Evolutionary conservation across 2,113 vertebrate species (phyloP), one percentile per base, ranked within the genome.

Genomic region (Pitta sordida): DNA sequence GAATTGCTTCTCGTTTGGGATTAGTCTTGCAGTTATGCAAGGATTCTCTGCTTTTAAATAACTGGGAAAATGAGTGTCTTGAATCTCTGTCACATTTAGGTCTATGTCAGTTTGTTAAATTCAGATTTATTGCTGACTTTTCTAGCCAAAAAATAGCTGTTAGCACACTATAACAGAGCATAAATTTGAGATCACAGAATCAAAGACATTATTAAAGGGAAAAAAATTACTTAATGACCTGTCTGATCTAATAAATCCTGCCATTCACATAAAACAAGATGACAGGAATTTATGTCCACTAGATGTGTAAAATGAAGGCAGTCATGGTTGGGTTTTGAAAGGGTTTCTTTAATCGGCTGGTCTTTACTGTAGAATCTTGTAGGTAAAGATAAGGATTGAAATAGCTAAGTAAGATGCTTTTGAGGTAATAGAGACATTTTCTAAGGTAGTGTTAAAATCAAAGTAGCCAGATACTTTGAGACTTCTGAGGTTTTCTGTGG

Each of bases 61-160:
- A 91, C 79, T 86, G 75, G 17, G 44, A 95, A 92, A 97, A 96
- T 62, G 23, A 83, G 63, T 78, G 73, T 78, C 80, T 91, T 89
- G 75, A 92, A 90, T 86, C 67, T 89, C 92, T 94, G 91, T 96
- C 91, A 92, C 59, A 83, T 90, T 90, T 96, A 74, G 81, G 85
- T 94, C 96, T 96, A 96, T 98, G 96, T 97, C 97, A 97, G 88
- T 97, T 98, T 97, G 97, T 98, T 98, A 97, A 97, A 97, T 92
- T 96, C 96, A 97, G 97, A 98, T 98, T 98, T 98, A 98, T 90
- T 79, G 87, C 94, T 67, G 84, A 94, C 73, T 97, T 93, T 92
- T 37, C 95, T 87, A 91, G 70, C 88, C 92, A 88, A 97, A 97
- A 96, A 83, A 91, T 94, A 95, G 93, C 94, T 97, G 94, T 95